Evolutionary conservation across 2,888 invertebrate genomes (phyloP).

Genomic region (Marronus borbonicus): DNA sequence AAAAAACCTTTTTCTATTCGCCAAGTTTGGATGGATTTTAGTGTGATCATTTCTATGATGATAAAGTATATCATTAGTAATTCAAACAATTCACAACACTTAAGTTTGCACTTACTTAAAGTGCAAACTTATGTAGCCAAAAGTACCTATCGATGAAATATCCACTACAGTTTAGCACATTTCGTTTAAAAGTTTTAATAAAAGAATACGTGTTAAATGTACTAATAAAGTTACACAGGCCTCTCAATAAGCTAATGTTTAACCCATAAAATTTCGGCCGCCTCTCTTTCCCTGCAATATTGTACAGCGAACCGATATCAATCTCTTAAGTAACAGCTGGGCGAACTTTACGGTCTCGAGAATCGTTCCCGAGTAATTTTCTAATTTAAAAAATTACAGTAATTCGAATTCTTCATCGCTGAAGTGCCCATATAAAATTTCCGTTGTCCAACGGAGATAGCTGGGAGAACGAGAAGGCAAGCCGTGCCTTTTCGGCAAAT

Average conservation of each 20-base stretch:
- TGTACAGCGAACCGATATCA: conserved; percentile 13
- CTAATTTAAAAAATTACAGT: conserved; percentile 33
- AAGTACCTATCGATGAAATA: no score
- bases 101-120: no score
- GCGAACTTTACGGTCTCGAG: conserved; percentile 16
- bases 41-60: no score
- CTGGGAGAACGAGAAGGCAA: no score
- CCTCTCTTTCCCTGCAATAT: not conserved
- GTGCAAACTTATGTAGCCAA: no score
- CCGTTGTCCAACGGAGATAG: conserved; percentile 6
- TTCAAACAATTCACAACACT: no score
- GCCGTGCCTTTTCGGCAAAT: conserved; percentile 10
- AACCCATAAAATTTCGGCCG: not conserved
- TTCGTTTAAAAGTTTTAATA: no score
- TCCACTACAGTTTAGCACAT: no score
- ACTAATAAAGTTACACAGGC: not conserved
- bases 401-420: conserved; percentile 18
- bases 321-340: conserved; percentile 28
- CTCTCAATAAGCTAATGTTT: not conserved
- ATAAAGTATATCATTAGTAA: no score
- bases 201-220: not conserved
- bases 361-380: conserved; percentile 15
- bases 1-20: no score
- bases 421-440: conserved; percentile 17
- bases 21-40: no score